phyloP scores from a whole-genome alignment of 2,113 vertebrate species.

The Corynorhinus townsendii region DNA sequence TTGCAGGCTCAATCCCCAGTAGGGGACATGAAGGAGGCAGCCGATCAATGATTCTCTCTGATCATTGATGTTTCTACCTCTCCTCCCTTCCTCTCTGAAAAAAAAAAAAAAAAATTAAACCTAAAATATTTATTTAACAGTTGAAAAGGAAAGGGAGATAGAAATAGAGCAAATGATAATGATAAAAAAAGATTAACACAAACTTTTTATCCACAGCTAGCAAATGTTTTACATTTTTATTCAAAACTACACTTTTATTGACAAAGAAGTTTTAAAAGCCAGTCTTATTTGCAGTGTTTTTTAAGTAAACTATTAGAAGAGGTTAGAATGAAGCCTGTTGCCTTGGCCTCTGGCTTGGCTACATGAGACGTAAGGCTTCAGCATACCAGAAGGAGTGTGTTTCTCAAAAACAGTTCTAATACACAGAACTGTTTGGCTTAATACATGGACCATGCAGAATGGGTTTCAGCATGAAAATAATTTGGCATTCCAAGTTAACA shows the following conservation, averaged over 20 bases:
- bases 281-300: conserved; percentile 21
- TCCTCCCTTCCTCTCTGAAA: too few relatives aligned
- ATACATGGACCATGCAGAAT: conserved; percentile 7
- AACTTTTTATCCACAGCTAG: not conserved
- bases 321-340: conserved; percentile 47
- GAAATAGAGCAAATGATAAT: not conserved
- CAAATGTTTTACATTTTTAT: not conserved
- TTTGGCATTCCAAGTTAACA: not conserved
- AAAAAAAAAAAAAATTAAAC: not conserved
- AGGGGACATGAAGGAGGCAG: too few relatives aligned
- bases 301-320: not conserved
- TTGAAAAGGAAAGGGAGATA: not conserved
- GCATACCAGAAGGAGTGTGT: conserved; percentile 52
- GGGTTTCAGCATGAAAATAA: not conserved
- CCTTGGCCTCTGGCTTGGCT: conserved; percentile 55
- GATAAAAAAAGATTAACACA: not conserved
- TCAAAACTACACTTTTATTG: not conserved
- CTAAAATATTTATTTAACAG: not conserved
- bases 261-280: not conserved
- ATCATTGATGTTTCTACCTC: too few relatives aligned
- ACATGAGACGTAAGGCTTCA: conserved; percentile 46
- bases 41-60: too few relatives aligned
- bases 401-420: conserved; percentile 62
- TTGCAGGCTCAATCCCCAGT: too few relatives aligned
- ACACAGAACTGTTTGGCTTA: conserved; percentile 47